A percentile compares a stretch with the other conserved stretches of the same genome.
Conservation (phyloP, 2,888 invertebrate species). For the Galeopsomyia nigrocyanea region DNA sequence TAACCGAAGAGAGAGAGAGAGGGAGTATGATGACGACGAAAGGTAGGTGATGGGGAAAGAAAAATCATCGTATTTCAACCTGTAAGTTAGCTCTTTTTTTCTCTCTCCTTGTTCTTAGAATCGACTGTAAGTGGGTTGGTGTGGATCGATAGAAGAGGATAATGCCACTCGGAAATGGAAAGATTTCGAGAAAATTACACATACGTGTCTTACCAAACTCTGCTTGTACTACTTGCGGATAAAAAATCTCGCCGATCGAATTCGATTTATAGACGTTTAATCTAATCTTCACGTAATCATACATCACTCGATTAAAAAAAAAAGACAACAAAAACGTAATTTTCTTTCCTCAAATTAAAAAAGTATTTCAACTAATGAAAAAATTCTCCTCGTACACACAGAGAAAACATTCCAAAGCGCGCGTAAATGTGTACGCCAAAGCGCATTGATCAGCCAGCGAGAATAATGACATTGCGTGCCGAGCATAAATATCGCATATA, state of each 20-base stretch:
- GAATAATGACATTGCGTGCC: slow-evolving; percentile 24
- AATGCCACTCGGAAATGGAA: too few relatives aligned
- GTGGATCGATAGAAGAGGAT: background rate
- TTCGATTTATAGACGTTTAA: slow-evolving; percentile 9
- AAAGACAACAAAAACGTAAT: background rate
- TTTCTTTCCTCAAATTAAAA: background rate
- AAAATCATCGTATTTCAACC: slow-evolving; percentile 40
- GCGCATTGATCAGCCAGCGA: slow-evolving; percentile 17
- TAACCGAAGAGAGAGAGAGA: background rate
- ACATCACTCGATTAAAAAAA: background rate
- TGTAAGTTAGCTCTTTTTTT: slow-evolving; percentile 34
- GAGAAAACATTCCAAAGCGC: slow-evolving; percentile 27
- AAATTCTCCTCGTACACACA: background rate
- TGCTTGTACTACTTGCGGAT: slow-evolving; percentile 6
- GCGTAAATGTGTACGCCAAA: slow-evolving; percentile 33
- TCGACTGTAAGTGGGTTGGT: background rate
- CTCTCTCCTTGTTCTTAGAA: slow-evolving; percentile 22
- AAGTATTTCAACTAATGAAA: background rate
- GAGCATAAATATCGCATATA: slow-evolving; percentile 19
- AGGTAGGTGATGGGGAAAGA: background rate
- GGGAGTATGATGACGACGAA: background rate
- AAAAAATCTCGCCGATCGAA: slow-evolving; percentile 15
- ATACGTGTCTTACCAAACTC: too few relatives aligned
- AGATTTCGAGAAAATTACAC: too few relatives aligned
- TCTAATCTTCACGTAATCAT: too few relatives aligned